Evolutionary conservation across 2,797 vertebrate species (phyloP).

Genomic region (Typhlichthys eigenmanni): DNA sequence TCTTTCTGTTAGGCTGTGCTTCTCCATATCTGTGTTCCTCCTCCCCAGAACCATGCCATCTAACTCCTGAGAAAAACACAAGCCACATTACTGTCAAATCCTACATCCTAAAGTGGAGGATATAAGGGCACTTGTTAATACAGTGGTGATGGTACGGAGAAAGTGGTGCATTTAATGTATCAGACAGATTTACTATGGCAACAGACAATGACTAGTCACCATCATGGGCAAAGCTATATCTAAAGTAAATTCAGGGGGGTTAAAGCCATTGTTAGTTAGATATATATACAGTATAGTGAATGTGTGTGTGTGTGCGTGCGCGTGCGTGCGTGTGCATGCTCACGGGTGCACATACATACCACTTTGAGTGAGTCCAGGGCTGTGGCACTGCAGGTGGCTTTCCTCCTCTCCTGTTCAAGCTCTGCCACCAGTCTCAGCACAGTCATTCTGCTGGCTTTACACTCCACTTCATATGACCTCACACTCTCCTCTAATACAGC

Average conservation of each 20-base stretch:
- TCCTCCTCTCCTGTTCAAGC: constrained; percentile 79
- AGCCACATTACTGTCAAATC: neutral
- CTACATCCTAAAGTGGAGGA: neutral
- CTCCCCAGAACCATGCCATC: constrained; percentile 66
- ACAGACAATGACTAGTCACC: no score
- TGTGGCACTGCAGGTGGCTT: constrained; percentile 61
- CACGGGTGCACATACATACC: constrained; percentile 64
- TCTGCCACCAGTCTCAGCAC: constrained; percentile 85
- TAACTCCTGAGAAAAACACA: constrained; percentile 76
- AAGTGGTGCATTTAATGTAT: no score
- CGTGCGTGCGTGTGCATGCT: neutral
- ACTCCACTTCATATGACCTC: constrained; percentile 84
- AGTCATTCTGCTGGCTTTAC: constrained; percentile 87
- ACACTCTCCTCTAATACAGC: constrained; percentile 79
- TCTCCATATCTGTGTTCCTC: constrained; percentile 77
- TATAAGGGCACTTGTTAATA: no score
- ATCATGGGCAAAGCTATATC: no score
- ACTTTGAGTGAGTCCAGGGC: constrained; percentile 77
- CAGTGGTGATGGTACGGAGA: no score
- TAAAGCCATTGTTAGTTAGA: no score
- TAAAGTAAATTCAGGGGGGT: no score
- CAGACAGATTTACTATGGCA: no score
- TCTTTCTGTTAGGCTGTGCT: constrained; percentile 72
- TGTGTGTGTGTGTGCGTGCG: neutral
- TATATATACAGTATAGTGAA: neutral